A percentile compares a stretch with the other conserved stretches of the same genome.
Conservation (phyloP, 2,113 vertebrate species). For the Siphamia tubifer region DNA sequence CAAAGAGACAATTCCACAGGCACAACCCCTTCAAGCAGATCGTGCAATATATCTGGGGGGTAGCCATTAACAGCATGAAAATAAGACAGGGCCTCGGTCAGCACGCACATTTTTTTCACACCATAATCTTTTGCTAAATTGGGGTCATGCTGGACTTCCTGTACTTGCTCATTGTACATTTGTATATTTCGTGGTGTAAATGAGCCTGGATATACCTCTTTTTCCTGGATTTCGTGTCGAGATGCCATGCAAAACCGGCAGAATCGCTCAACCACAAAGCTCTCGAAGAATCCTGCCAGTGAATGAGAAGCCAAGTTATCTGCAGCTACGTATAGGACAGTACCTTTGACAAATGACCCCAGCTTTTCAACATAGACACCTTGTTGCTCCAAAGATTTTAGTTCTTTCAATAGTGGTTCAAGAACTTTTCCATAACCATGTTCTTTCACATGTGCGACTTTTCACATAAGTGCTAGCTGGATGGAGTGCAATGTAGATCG, state of each 20-base stretch:
- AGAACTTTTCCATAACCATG: background rate
- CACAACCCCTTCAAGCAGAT: too few species aligned
- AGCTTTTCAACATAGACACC: too few species aligned
- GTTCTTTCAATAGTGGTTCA: background rate
- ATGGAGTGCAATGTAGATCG: background rate
- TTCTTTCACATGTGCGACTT: background rate
- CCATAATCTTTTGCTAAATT: background rate
- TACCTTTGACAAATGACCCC: too few species aligned
- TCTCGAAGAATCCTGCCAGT: too few species aligned
- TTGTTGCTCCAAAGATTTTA: background rate
- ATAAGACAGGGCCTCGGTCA: too few species aligned
- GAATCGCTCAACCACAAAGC: too few species aligned
- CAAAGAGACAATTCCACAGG: too few species aligned
- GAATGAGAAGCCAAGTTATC: too few species aligned
- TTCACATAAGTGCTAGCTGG: slow-evolving; percentile 5
- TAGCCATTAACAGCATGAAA: too few species aligned
- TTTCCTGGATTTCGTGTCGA: background rate
- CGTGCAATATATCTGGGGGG: too few species aligned
- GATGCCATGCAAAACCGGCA: background rate
- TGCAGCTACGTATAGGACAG: too few species aligned
- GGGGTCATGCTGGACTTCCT: background rate
- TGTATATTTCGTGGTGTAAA: background rate
- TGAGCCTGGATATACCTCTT: background rate
- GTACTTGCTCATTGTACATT: background rate
- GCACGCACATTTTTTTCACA: too few species aligned